Conservation (phyloP, 2,888 invertebrate species). For the Mesoligia furuncula region DNA sequence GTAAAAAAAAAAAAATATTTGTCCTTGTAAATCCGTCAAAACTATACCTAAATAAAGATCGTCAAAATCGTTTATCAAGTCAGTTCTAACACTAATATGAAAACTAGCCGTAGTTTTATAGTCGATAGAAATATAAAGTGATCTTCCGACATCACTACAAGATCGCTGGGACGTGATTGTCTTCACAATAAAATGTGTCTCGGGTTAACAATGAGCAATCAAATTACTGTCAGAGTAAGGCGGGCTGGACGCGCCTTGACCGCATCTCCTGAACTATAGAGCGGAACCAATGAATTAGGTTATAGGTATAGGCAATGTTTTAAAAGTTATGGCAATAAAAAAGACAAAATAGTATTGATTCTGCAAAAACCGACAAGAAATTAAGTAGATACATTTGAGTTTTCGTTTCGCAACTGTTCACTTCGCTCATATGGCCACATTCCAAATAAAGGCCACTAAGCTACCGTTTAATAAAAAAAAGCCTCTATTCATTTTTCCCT, state of each 20-base stretch:
- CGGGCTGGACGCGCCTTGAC: constrained; percentile 77
- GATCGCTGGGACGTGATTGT: constrained; percentile 79
- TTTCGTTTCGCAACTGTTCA: constrained; percentile 20
- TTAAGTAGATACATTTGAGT: neutral
- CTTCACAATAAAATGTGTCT: constrained; percentile 85
- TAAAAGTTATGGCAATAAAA: constrained; percentile 2
- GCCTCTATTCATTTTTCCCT: constrained; percentile 73
- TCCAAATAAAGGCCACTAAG: constrained; percentile 62
- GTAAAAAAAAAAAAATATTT: neutral
- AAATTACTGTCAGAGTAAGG: constrained; percentile 82
- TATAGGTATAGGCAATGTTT: constrained; percentile 17
- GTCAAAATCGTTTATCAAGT: neutral
- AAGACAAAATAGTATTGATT: neutral
- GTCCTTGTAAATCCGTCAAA: neutral
- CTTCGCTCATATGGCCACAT: constrained; percentile 40
- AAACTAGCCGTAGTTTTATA: neutral
- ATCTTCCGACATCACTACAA: constrained; percentile 51
- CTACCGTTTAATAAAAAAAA: constrained; percentile 66
- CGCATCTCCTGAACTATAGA: constrained; percentile 71
- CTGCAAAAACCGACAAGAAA: neutral
- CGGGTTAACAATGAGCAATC: constrained; percentile 88
- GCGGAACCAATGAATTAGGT: constrained; percentile 61
- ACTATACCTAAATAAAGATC: neutral
- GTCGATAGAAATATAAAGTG: constrained; percentile 4
- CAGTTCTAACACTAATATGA: neutral